A percentile compares a stretch with the other conserved stretches of the same genome.
Conservation (phyloP, 2,113 vertebrate species). For the Oncorhynchus mykiss region DNA sequence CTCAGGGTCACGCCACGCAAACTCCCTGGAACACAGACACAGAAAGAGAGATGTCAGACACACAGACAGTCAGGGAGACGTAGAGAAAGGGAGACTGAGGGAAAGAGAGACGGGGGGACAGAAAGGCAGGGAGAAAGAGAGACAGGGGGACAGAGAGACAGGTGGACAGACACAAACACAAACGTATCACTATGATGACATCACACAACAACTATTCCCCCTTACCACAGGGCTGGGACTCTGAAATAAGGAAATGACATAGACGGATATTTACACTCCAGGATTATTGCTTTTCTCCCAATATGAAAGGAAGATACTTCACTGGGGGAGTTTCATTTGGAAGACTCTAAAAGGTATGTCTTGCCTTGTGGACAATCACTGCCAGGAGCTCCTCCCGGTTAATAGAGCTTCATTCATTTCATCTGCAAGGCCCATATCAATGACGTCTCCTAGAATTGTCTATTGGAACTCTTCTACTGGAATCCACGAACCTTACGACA, state of each 20-base stretch:
- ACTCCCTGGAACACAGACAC: slow-evolving; percentile 79
- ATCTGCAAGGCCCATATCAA: background rate
- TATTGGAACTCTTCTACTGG: background rate
- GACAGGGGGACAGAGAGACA: no score
- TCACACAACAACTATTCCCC: background rate
- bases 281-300: slow-evolving; percentile 12
- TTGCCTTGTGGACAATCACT: background rate
- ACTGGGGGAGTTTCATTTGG: slow-evolving; percentile 3
- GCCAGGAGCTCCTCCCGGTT: background rate
- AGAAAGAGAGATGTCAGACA: slow-evolving; percentile 30
- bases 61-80: background rate
- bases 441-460: no score
- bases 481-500: background rate
- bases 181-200: background rate
- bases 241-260: slow-evolving; percentile 38
- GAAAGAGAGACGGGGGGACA: background rate
- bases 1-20: slow-evolving; percentile 95
- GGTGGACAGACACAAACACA: background rate
- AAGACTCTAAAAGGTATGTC: background rate
- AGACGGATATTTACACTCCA: slow-evolving; percentile 14
- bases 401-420: background rate
- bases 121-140: no score
- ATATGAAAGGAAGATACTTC: background rate
- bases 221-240: slow-evolving; percentile 10
- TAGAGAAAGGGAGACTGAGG: background rate